phyloP scores from a whole-genome alignment of 2,888 invertebrate species.

The Reticulitermes lucifugus region DNA sequence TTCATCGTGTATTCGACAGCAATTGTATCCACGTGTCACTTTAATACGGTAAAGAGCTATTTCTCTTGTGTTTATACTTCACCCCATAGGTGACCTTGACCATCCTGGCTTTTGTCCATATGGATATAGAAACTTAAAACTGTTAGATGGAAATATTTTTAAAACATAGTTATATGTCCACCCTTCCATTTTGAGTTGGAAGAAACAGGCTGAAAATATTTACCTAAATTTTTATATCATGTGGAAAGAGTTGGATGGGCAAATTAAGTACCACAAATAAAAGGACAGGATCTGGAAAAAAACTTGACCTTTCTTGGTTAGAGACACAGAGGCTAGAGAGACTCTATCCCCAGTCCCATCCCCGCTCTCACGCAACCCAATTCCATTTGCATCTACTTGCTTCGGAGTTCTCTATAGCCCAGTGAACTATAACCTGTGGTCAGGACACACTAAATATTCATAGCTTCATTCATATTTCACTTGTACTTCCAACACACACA shows the following conservation, averaged over 20 bases:
- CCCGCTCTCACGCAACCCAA: neutral
- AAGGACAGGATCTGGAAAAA: neutral
- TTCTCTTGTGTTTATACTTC: no score
- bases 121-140: no score
- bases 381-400: slow-evolving; percentile 27
- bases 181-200: no score
- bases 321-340: neutral
- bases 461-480: slow-evolving; percentile 26
- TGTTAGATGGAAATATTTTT: no score
- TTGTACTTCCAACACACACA: slow-evolving; percentile 5
- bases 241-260: neutral
- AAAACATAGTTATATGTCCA: no score
- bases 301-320: slow-evolving; percentile 26
- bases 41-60: no score
- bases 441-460: slow-evolving; percentile 19
- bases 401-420: neutral
- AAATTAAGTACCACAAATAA: neutral
- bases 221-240: neutral
- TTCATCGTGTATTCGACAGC: no score
- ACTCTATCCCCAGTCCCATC: neutral
- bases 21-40: no score
- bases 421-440: slow-evolving; percentile 21
- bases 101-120: no score
- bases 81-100: no score
- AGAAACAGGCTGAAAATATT: no score